Evolutionary conservation across 2,797 vertebrate species (phyloP), one percentile per base, ranked within the genome.

Genomic region (Lutjanus argentimaculatus): DNA sequence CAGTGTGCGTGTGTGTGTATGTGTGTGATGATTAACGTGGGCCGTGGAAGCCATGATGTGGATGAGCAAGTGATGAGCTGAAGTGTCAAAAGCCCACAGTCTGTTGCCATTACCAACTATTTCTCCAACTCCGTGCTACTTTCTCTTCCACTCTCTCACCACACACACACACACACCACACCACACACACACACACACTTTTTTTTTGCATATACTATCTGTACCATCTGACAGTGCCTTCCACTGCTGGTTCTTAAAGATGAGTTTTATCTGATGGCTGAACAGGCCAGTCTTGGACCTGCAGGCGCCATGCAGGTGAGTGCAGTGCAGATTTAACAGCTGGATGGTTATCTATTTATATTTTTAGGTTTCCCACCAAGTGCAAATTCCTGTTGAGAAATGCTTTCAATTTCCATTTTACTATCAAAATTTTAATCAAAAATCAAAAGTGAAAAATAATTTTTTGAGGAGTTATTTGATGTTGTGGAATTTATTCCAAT

Each of bases 51-150:
- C 65, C 79, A 90, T 91, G 85, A 89, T 90, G 84, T 88, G 89
- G 84, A 91, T 89, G 87, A 92, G 79, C 77, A 86, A 82, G 75
- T 70, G 84, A 92, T 93, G 92, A 90, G 89, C 82, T 79, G 77
- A 90, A 68, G 85, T 93, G 91, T 93, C 91, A 91, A 86, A 91
- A 87, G 75, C 80, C 42, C 55, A 79, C 74, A 67, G 76, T 80
- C 79, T 83, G 74, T 77, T 80, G 55, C 80, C 77, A 53, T 89
- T 82, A 86, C 77, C 73, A 80, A 73, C 67, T 79, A 67, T 80
- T 81, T 82, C 79, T 76, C 45, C 52, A 75, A 51, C 73, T 86
- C 62, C 48, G 22, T 67, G 51, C 77, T 82, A 76, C 76, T 71
- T 42, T 63, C 51, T 45, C 64, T 36, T 21, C 25, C 48, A 55